phyloP scores from a whole-genome alignment of 2,888 invertebrate species.

The Cyclophora albipunctata region DNA sequence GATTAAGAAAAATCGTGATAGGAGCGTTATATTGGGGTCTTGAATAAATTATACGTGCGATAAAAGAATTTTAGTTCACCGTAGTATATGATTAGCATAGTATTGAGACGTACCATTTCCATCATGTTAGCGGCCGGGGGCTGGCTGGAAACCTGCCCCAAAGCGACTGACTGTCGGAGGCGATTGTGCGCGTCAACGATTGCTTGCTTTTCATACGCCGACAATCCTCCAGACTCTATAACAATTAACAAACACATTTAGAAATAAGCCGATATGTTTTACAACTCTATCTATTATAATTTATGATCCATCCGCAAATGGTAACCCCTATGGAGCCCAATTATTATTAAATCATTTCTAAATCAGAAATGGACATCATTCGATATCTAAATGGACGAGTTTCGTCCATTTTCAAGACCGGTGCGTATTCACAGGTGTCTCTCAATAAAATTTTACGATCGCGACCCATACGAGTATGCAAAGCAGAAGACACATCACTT shows the following conservation, averaged over 20 bases:
- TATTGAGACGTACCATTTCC: conserved; percentile 80
- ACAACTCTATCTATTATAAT: too few species aligned
- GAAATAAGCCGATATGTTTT: too few species aligned
- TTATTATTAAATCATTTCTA: conserved; percentile 21
- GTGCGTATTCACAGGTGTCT: conserved; percentile 60
- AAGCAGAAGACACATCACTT: conserved; percentile 40
- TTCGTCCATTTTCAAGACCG: conserved; percentile 52
- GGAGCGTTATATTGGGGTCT: neutral
- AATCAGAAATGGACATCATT: conserved; percentile 29
- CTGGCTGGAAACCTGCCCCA: conserved; percentile 84
- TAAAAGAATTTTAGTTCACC: neutral
- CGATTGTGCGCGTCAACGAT: conserved; percentile 89
- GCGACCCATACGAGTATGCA: conserved; percentile 56
- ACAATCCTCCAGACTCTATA: conserved; percentile 80
- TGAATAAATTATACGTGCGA: neutral
- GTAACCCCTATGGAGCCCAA: neutral
- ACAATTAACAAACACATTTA: conserved; percentile 10
- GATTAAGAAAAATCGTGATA: conserved; percentile 8
- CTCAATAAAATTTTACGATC: conserved; percentile 68
- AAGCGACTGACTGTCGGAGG: conserved; percentile 84
- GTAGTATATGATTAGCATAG: neutral
- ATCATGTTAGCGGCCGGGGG: conserved; percentile 90
- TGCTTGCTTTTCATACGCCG: conserved; percentile 81
- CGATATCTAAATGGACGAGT: conserved; percentile 43
- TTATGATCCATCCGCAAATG: too few species aligned